Evolutionary conservation across 2,113 vertebrate species (phyloP), one percentile per base, ranked within the genome.

Genomic region (Dromas ardeola): DNA sequence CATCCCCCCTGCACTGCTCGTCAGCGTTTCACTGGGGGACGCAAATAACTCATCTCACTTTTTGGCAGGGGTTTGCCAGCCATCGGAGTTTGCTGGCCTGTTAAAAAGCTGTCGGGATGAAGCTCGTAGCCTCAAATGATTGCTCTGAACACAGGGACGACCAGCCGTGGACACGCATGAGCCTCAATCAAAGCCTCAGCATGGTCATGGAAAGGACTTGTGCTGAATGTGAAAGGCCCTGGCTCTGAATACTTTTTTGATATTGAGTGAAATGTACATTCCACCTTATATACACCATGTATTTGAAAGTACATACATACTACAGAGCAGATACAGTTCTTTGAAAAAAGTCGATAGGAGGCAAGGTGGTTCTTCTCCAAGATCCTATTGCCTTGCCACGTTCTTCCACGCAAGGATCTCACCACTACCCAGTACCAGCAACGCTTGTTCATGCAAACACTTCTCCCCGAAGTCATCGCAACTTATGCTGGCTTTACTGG

Each of bases 1-100:
- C 7, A 15, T 21, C 15, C 2, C 8, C 11, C 18, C 3, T 0
- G 1, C 1, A 0, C 29, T 20, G 10, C 14, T 42, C n/a, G 21
- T 15, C 17, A 19, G 27, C 3, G 1, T 38, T 52, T 61, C 30
- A 32, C 17, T 20, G 49, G 13, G 13, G 34, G 13, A 30, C 17
- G 9, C 40, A 11, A 45, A 2, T n/a, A 74, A 66, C 6, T 34
- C 13, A 23, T 42, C 32, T 49, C 11, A 8, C 3, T 26, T 53
- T 71, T 16, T 45, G 20, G 32, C 6, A 4, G 15, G 25, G 12
- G 5, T 13, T 74, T 71, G 21, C 12, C 29, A 43, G 45, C 12
- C 10, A 2, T 72, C 63, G 12, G 26, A 58, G 32, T 42, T 56
- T 71, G 32, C 20, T 49, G 22, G 8, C 18, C 45, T 30, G 3